Base-by-base conservation (phyloP, 1,140 invertebrate species). In the Acyrthosiphon pisum region DNA sequence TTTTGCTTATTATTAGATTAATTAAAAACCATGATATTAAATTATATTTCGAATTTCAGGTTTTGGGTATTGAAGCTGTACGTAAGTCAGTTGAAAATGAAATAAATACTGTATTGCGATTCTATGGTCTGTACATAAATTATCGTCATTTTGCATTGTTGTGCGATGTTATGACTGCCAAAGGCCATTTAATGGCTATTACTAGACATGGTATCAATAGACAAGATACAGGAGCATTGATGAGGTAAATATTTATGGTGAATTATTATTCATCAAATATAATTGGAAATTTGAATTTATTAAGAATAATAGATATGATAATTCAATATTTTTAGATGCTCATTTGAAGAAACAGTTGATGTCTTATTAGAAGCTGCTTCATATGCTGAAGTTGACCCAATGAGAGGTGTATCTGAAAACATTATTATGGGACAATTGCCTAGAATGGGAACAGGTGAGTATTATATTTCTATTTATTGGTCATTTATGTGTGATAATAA, bases 121-220 rank as follows among this genome's bases (percentile, higher is more conserved):
- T 99, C 96, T 99, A 99, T 94, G 99, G 99, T 95, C 97, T 99
- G 46, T 99, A 99, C 96, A 99, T 99, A 94, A 99, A 99, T 96
- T 99, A 99, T 95, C 97, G 99, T 50, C 99, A 99, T 96, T 96
- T 99, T 95, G 99, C 99, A 20, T 96, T 99, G 95, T 97, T 99
- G 95, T 99, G 99, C 96, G 99, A 99, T 95, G 99, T 99, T 0
- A 99, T 99, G 99, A 99, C 99, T 20, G 99, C 99, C 30, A 99
- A 99, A 96, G 99, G 99, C 95, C 99, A 99, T 96, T 96, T 99
- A 94, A 99, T 99, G 99, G 99, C 99, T 94, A 99, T 99, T 94
- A 99, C 99, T 86, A 98, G 99, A 96, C 99, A 99, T 96, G 99
- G 99, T 95, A 99, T 99, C 95, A 99, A 99, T 95, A 97, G 99